Conservation (phyloP, 2,113 vertebrate species). For the Dasyornis broadbenti region DNA sequence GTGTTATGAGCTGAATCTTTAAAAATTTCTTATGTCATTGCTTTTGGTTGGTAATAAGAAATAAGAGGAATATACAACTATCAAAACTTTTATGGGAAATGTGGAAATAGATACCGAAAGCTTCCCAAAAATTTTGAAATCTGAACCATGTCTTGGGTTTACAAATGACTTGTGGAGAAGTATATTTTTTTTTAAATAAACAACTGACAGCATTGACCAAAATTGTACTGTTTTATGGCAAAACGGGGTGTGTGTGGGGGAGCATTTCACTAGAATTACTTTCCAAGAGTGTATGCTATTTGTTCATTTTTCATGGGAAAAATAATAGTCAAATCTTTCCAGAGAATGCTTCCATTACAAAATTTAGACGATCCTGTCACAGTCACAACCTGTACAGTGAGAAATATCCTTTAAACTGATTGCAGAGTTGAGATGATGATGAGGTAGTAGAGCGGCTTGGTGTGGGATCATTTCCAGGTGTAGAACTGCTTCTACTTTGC, state of each 20-base stretch:
- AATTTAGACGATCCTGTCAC: background rate
- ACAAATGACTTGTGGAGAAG: background rate
- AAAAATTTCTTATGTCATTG: background rate
- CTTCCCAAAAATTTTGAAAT: background rate
- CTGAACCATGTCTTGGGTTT: background rate
- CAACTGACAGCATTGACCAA: background rate
- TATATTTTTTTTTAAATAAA: background rate
- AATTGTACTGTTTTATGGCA: background rate
- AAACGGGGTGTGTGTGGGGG: background rate
- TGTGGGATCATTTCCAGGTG: background rate
- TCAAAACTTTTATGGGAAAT: background rate
- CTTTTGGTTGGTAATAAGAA: background rate
- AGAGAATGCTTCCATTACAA: background rate
- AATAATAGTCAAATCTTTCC: background rate
- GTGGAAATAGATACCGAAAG: background rate
- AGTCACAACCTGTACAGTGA: background rate
- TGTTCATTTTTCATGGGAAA: slow-evolving; percentile 2
- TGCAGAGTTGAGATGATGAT: background rate
- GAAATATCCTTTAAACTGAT: background rate
- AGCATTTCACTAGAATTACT: background rate
- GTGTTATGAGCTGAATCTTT: background rate
- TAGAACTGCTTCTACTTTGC: background rate
- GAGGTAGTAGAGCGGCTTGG: background rate
- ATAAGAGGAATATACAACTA: background rate
- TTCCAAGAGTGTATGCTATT: background rate